phyloP scores from a whole-genome alignment of 2,888 invertebrate genomes.

The Clusia tigrina region DNA sequence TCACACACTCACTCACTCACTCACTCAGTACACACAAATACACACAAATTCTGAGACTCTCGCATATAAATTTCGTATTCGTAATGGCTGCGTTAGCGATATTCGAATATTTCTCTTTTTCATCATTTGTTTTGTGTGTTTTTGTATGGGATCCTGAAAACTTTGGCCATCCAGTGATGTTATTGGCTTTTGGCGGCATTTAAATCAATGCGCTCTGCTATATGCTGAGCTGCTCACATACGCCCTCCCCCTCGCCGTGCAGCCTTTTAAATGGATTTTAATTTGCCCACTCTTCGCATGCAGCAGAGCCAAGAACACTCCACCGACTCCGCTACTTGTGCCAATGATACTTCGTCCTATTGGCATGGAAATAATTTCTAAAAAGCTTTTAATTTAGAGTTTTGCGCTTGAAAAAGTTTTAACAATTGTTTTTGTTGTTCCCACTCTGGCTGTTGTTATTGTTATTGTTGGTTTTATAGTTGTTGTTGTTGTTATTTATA shows the following conservation, averaged over 20 bases:
- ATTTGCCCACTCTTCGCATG: too few relatives aligned
- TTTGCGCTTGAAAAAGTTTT: background rate
- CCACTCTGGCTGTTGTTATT: too few relatives aligned
- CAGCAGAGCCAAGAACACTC: too few relatives aligned
- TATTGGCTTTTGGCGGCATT: background rate
- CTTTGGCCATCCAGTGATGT: background rate
- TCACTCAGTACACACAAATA: constrained; percentile 8
- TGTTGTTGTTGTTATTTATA: too few relatives aligned
- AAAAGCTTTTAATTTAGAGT: too few relatives aligned
- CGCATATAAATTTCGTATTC: constrained; percentile 45
- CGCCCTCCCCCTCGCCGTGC: background rate
- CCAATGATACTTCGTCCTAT: too few relatives aligned
- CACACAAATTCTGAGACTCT: background rate
- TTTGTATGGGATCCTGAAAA: constrained; percentile 17
- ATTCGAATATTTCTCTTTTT: constrained; percentile 40
- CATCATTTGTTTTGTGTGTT: constrained; percentile 26
- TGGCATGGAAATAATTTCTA: too few relatives aligned
- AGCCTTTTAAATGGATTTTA: too few relatives aligned
- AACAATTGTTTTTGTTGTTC: too few relatives aligned
- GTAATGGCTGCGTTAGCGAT: constrained; percentile 57
- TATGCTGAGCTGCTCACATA: background rate
- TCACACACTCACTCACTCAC: constrained; percentile 19
- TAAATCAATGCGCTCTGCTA: background rate
- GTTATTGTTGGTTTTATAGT: too few relatives aligned
- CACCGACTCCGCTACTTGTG: too few relatives aligned